These are phyloP conservation scores for Colletes gigas DNA, from an alignment of 1,140 invertebrate genomes.

Conservation along the genomic window DNA sequence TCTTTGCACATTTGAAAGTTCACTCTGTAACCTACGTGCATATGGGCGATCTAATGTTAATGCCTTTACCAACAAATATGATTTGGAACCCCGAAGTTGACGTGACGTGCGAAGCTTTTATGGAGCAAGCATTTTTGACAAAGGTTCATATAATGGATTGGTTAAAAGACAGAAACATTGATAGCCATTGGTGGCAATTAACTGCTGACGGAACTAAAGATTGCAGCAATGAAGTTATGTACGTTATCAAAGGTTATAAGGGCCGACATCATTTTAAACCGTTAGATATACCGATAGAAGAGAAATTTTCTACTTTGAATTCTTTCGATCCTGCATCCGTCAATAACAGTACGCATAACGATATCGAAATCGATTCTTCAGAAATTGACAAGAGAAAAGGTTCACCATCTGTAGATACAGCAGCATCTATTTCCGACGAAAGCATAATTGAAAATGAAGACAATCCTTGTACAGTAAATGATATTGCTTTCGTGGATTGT, in stretches of 20 bases:
- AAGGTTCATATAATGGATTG: slow-evolving; percentile 73
- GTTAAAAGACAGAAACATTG: slow-evolving; percentile 63
- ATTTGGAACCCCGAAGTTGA: slow-evolving; percentile 66
- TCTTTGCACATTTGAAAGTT: slow-evolving; percentile 70
- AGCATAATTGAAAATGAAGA: slow-evolving; percentile 52
- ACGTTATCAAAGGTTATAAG: slow-evolving; percentile 52
- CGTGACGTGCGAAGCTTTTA: slow-evolving; percentile 66
- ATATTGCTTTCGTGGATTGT: slow-evolving; percentile 75
- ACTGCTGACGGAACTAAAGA: slow-evolving; percentile 38
- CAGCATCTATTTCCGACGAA: slow-evolving; percentile 13
- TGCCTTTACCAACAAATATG: slow-evolving; percentile 70
- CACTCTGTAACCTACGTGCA: slow-evolving; percentile 66
- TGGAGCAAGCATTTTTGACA: slow-evolving; percentile 71
- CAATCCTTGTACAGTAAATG: slow-evolving; percentile 61
- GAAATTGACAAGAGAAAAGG: slow-evolving; percentile 5
- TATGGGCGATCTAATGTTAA: slow-evolving; percentile 72
- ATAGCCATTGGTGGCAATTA: slow-evolving; percentile 70
- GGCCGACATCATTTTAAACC: slow-evolving; percentile 39
- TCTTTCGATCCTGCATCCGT: not conserved
- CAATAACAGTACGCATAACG: not conserved
- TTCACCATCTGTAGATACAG: slow-evolving; percentile 5
- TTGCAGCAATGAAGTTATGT: slow-evolving; percentile 38
- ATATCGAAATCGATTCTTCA: slow-evolving; percentile 6
- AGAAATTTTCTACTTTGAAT: slow-evolving; percentile 10
- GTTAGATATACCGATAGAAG: slow-evolving; percentile 23